A percentile compares a stretch with the other conserved stretches of the same genome.
These are phyloP conservation scores for Regulus satrapa DNA, from an alignment of 2,113 vertebrate species.

Conservation along the genomic window DNA sequence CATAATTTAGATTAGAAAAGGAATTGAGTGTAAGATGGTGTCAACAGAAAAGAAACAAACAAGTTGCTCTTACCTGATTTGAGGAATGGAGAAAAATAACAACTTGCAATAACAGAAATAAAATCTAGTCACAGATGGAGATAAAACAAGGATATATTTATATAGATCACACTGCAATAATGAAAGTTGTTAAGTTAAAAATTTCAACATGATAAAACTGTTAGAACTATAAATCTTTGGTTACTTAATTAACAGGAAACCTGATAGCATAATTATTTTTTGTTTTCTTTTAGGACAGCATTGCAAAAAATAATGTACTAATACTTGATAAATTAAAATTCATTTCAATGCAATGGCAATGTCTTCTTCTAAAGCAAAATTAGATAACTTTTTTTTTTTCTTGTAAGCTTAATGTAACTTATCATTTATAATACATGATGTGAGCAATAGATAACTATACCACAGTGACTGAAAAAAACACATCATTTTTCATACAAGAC, in stretches of 20 bases:
- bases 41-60: not conserved
- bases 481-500: not conserved
- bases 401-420: not conserved
- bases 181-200: slow-evolving; percentile 37
- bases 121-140: slow-evolving; percentile 20
- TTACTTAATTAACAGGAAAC: slow-evolving; percentile 26
- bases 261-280: not conserved
- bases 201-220: slow-evolving; percentile 28
- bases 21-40: not conserved
- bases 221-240: slow-evolving; percentile 30
- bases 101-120: not conserved
- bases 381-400: not conserved
- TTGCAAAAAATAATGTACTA: not conserved
- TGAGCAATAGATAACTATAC: not conserved
- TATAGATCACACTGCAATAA: not conserved
- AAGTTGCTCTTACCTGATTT: not conserved
- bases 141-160: not conserved
- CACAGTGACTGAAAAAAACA: not conserved
- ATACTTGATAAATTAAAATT: not conserved
- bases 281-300: not conserved
- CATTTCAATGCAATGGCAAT: not conserved
- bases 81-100: not conserved
- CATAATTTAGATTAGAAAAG: not conserved
- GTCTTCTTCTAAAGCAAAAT: not conserved
- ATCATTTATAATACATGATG: not conserved